These are phyloP conservation scores for Laterallus jamaicensis DNA, from an alignment of 2,113 vertebrate species.

Conservation along the genomic window DNA sequence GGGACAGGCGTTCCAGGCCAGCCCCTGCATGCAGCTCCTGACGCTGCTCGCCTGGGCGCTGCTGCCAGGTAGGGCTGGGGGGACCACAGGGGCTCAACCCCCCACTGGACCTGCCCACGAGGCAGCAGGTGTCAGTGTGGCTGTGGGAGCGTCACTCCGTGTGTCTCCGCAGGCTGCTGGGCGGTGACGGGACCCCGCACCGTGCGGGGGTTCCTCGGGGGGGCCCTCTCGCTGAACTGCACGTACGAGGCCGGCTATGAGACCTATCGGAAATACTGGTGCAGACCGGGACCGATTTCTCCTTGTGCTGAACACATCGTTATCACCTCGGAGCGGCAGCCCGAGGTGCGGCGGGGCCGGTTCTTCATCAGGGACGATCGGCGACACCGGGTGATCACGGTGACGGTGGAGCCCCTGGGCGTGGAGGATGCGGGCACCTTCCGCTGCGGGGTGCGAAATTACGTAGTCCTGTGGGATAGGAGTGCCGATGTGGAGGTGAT, in stretches of 20 bases:
- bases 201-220: accelerated
- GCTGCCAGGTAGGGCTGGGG: not conserved
- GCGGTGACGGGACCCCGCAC: accelerated
- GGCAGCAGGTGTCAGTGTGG: accelerated
- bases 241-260: accelerated
- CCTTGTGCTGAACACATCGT: accelerated
- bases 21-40: not conserved
- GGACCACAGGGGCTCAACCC: not conserved
- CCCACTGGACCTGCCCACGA: accelerated
- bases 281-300: accelerated
- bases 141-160: not conserved
- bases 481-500: accelerated
- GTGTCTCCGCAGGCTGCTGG: not conserved
- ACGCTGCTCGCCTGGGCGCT: not conserved
- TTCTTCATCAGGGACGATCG: not conserved
- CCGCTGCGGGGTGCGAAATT: not conserved
- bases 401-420: accelerated
- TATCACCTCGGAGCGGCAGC: accelerated
- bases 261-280: accelerated
- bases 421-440: accelerated
- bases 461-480: no score
- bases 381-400: accelerated
- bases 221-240: no score
- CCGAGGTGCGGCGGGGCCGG: accelerated
- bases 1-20: accelerated